A percentile compares a stretch with the other conserved stretches of the same genome.
These are phyloP conservation scores for Plutella xylostella DNA, from an alignment of 2,888 invertebrate genomes.

Conservation along the genomic window DNA sequence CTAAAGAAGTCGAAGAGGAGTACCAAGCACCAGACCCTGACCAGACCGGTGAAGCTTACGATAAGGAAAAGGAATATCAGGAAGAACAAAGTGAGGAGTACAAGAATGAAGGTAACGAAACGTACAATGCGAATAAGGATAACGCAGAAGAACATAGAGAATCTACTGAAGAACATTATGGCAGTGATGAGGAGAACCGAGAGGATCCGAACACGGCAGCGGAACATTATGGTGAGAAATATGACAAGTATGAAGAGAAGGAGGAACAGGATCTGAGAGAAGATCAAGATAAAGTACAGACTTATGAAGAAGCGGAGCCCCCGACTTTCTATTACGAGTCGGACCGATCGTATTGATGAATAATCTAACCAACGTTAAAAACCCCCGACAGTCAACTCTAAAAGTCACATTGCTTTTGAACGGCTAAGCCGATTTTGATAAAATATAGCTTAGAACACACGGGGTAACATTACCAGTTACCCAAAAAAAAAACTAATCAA, in stretches of 20 bases:
- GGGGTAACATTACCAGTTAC: too few relatives aligned
- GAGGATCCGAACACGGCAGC: constrained; percentile 16
- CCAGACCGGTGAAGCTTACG: too few relatives aligned
- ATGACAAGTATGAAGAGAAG: constrained; percentile 25
- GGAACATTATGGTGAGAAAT: constrained; percentile 20
- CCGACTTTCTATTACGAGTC: too few relatives aligned
- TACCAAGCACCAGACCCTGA: constrained; percentile 17
- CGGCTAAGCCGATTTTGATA: too few relatives aligned
- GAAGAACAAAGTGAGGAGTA: constrained; percentile 24
- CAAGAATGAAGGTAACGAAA: constrained; percentile 24
- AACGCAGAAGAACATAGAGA: constrained; percentile 23
- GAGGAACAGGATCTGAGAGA: constrained; percentile 18
- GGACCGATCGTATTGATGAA: too few relatives aligned
- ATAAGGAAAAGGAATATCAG: constrained; percentile 26
- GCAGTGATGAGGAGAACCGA: constrained; percentile 18
- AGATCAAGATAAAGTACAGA: background rate
- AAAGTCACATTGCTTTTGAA: too few relatives aligned
- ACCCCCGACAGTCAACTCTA: too few relatives aligned
- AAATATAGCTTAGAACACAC: too few relatives aligned
- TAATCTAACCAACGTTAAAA: too few relatives aligned
- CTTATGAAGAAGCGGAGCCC: background rate
- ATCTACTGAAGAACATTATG: constrained; percentile 24
- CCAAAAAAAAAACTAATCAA: too few relatives aligned
- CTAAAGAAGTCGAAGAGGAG: constrained; percentile 17
- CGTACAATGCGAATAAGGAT: constrained; percentile 25